Conservation (phyloP, 1,140 invertebrate species). For the Luehdorfia chinensis region DNA sequence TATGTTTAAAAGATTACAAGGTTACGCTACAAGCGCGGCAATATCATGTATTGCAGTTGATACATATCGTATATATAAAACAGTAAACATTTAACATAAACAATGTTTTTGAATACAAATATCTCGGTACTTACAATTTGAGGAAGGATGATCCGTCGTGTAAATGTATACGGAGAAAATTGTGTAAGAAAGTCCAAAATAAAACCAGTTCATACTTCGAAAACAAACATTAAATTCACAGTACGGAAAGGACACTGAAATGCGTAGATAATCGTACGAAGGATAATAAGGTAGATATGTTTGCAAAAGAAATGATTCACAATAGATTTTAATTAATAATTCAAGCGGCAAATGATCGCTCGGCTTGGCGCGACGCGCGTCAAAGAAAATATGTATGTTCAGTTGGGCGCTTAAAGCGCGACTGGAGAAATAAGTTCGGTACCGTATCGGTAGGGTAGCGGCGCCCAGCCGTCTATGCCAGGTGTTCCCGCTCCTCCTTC, state of each 20-base stretch:
- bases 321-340: constrained; percentile 51
- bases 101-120: neutral
- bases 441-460: constrained; percentile 15
- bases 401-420: constrained; percentile 41
- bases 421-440: constrained; percentile 30
- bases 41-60: no score
- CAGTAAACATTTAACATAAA: no score
- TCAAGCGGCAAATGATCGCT: constrained; percentile 29
- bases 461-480: constrained; percentile 54
- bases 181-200: constrained; percentile 50
- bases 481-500: constrained; percentile 28
- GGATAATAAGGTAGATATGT: constrained; percentile 30
- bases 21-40: no score
- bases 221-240: constrained; percentile 19
- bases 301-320: constrained; percentile 22
- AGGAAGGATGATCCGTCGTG: constrained; percentile 18
- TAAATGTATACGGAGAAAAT: constrained; percentile 23
- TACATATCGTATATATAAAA: no score
- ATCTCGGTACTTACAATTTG: constrained; percentile 32
- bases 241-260: constrained; percentile 11
- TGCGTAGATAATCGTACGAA: constrained; percentile 17
- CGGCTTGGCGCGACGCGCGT: constrained; percentile 17
- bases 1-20: no score
- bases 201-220: constrained; percentile 45
- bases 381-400: constrained; percentile 14